phyloP scores from a whole-genome alignment of 1,140 invertebrate species.

The Papilio machaon region DNA sequence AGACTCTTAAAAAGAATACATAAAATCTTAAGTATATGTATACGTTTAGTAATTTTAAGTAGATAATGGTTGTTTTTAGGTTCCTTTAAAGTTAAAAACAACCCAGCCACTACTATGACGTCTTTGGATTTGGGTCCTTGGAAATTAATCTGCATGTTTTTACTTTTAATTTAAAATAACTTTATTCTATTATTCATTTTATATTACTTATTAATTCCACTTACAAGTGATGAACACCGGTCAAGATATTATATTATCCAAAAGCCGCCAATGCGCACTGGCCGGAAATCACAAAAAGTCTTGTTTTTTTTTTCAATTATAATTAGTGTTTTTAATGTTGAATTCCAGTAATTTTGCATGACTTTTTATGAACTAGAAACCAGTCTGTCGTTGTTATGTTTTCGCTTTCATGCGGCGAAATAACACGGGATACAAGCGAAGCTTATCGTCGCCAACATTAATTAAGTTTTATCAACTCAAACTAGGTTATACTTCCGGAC shows the following conservation, averaged over 20 bases:
- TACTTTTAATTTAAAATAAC: background rate
- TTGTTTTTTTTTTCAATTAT: background rate
- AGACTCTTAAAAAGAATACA: too few species aligned
- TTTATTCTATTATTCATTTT: too few species aligned
- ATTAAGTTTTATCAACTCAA: constrained; percentile 64
- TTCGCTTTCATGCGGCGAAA: constrained; percentile 60
- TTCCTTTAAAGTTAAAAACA: background rate
- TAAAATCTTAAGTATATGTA: too few species aligned
- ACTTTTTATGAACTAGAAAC: constrained; percentile 47
- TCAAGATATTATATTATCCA: background rate
- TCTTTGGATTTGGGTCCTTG: background rate
- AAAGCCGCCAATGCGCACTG: background rate
- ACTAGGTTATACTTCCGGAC: constrained; percentile 54
- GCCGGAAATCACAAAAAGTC: background rate
- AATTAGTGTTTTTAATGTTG: constrained; percentile 1
- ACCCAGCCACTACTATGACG: background rate
- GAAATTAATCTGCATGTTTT: background rate
- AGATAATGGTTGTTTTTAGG: background rate
- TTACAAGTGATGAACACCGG: background rate
- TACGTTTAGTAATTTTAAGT: background rate
- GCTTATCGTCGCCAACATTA: constrained; percentile 66
- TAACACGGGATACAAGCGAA: constrained; percentile 53
- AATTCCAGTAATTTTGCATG: constrained; percentile 44
- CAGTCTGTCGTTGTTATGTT: constrained; percentile 50
- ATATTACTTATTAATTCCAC: background rate